Base-by-base conservation (phyloP, 92 coral and sea anemone species). In the Palythoa grandiflora region DNA sequence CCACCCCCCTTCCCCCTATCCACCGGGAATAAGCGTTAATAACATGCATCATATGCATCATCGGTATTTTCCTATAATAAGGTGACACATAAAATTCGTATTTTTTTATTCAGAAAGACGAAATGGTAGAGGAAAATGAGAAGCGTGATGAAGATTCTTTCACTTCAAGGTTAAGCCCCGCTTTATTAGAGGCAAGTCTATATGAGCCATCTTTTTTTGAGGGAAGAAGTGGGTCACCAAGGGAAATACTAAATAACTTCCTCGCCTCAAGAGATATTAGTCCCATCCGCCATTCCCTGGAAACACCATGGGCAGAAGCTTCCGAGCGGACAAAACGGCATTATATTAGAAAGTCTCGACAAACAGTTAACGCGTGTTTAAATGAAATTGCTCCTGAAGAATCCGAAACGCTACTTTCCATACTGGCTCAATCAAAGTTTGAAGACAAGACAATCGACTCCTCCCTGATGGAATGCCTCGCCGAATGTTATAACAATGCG, bases 261-360 rank as follows among this genome's bases (percentile, higher is more conserved):
- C 90, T 91, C 65, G 73, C 89, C 71, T 72, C 86, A 79, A 68
- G 92, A 50, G 89, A 90, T 79, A 73, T 88, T 37, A 91, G 93
- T 88, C 89, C 93, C 68, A 84, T 91, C 59, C 90, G 93, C 68
- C 35, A 87, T 85, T 80, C 83, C 57, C 90, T 91, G 86, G 74
- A 73, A 17, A 68, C 73, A 37, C 93, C 94, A 38, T 91, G 80
- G 88, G 84, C 44, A 39, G 84, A 79, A 79, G 94, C 89, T 17
- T 88, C 94, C 10, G 83, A 84, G 68, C 78, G 87, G 75, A 88
- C 94, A 39, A 91, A 91, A 74, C 81, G 93, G 78, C 76, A 73
- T 13, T 71, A 91, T 78, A 77, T 75, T 17, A 78, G 93, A n/a
- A 91, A 91, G 89, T 88, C 91, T 14, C 79, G 85, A 63, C 86